phyloP scores from a whole-genome alignment of 1,140 invertebrate species.

The Mercenaria mercenaria region DNA sequence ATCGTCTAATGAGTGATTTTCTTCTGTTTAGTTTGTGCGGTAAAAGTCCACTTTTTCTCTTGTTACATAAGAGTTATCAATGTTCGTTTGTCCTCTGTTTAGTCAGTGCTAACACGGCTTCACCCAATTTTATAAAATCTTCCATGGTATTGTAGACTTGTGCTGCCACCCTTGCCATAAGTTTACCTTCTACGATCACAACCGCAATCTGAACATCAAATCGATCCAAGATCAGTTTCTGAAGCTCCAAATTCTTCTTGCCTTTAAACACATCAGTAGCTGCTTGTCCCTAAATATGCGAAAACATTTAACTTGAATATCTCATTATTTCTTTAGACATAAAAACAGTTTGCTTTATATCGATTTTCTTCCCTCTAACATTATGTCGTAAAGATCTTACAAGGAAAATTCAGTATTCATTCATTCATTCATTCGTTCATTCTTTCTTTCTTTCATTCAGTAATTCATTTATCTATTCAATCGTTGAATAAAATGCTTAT shows the following conservation, averaged over 20 bases:
- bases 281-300: not conserved
- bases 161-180: constrained; percentile 16
- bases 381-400: too few relatives aligned
- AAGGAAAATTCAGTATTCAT: too few relatives aligned
- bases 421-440: too few relatives aligned
- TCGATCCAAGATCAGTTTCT: constrained; percentile 12
- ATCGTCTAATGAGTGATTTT: too few relatives aligned
- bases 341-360: not conserved
- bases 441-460: too few relatives aligned
- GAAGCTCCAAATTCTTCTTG: not conserved
- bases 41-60: too few relatives aligned
- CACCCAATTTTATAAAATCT: not conserved
- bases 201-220: constrained; percentile 33
- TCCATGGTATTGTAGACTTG: constrained; percentile 46
- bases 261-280: not conserved
- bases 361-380: too few relatives aligned
- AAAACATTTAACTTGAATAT: not conserved
- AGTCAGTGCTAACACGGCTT: not conserved
- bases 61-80: too few relatives aligned
- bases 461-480: too few relatives aligned
- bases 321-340: not conserved
- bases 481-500: too few relatives aligned
- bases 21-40: too few relatives aligned
- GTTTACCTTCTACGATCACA: not conserved
- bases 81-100: not conserved